Evolutionary conservation across 2,888 invertebrate genomes (phyloP), one percentile per base, ranked within the genome.

Genomic region (Eueremaeus valkanovi): DNA sequence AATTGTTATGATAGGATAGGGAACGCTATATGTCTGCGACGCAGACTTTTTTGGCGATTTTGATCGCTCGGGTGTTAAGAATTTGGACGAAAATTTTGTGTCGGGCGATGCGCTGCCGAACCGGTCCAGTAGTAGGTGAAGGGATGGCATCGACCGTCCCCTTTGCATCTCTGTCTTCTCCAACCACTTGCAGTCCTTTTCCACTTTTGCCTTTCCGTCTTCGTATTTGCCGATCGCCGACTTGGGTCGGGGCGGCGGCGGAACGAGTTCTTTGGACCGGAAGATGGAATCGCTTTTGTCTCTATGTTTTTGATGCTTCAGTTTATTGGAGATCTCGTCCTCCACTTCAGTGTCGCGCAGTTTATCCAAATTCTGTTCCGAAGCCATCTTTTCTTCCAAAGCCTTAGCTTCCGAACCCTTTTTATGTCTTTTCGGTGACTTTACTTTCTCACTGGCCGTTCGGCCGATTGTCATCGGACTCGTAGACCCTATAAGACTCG

Each of bases 1-100:
- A 11, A 97, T 95, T 0, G 95, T 96, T 76, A 97, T 97, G 74
- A 96, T 96, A 0, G 97, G 97, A 84, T 94, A 94, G 74, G 92
- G 89, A 77, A 91, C 90, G 79, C 90, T 89, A 80, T 83, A 78
- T 40, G 78, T 77, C 61, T 78, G 78, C 45, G 76, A 76, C 11
- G 78, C 77, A 33, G 77, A 76, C n/a, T 76, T 75, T 76, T 78
- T 79, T 18, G 74, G 74, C 9, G 74, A 55, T 27, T 68, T 63
- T 18, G 16, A 45, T 13, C 55, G 33, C 13, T 58, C 63, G 13
- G 58, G 72, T 3, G 42, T 24, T 33, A 72, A 27, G 21, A 70
- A 27, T 72, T 31, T n/a, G 18, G 21, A 33, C 36, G 40, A 73
- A 33, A 36, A 27, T 24, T 55, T 36, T 6, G 21, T 29, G 42